phyloP scores from a whole-genome alignment of 2,888 invertebrate genomes.

The Junonia oenone region DNA sequence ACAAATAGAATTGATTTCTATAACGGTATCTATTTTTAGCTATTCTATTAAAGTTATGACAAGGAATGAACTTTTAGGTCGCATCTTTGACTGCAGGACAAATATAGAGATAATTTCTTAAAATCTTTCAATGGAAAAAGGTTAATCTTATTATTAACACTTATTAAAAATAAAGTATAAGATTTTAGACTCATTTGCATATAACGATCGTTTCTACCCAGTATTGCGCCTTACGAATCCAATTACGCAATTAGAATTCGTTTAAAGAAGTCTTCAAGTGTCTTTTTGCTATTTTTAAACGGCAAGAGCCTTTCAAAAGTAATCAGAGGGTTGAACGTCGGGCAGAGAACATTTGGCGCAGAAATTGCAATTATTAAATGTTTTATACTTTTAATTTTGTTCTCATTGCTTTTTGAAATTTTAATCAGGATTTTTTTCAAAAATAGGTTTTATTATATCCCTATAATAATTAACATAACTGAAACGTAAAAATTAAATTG shows the following conservation, averaged over 20 bases:
- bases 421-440: background rate
- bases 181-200: slow-evolving; percentile 47
- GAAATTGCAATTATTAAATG: slow-evolving; percentile 55
- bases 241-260: slow-evolving; percentile 60
- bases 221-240: slow-evolving; percentile 55
- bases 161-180: background rate
- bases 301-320: slow-evolving; percentile 65
- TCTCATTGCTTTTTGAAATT: slow-evolving; percentile 34
- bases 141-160: background rate
- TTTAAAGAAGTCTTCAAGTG: slow-evolving; percentile 51
- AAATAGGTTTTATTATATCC: background rate
- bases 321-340: slow-evolving; percentile 63
- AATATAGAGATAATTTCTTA: background rate
- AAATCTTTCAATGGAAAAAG: background rate
- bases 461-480: background rate
- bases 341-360: slow-evolving; percentile 60
- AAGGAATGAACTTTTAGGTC: background rate
- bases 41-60: background rate
- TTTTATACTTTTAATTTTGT: slow-evolving; percentile 64
- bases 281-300: slow-evolving; percentile 57
- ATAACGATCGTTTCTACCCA: slow-evolving; percentile 44
- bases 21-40: background rate
- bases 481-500: too few species aligned
- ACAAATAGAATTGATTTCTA: background rate
- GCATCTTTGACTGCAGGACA: background rate